Percentiles rank a stretch among this genome's conserved stretches.
These are phyloP conservation scores for Pocillopora meandrina DNA, from an alignment of 92 coral and sea anemone species.

Conservation along the genomic window DNA sequence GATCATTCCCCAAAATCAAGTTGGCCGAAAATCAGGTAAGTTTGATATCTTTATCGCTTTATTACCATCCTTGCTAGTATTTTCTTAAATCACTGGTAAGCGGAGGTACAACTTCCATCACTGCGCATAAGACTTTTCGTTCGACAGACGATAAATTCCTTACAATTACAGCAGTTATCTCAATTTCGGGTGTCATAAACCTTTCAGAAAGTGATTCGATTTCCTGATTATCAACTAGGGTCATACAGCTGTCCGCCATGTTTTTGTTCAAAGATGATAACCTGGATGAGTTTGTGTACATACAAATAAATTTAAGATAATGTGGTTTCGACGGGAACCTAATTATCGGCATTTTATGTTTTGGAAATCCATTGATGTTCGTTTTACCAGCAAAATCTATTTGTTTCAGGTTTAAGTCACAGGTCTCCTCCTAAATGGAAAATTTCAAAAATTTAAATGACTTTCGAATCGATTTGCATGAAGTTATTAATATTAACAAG, in stretches of 20 bases:
- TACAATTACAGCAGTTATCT: background rate
- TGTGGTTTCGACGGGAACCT: background rate
- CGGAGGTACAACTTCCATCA: too few species aligned
- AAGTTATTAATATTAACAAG: conserved; percentile 22
- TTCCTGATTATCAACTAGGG: background rate
- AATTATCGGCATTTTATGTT: background rate
- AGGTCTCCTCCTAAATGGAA: too few species aligned
- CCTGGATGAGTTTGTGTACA: background rate
- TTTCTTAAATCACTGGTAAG: background rate
- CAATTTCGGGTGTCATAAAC: background rate
- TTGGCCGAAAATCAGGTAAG: conserved; percentile 90
- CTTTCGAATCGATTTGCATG: conserved; percentile 7
- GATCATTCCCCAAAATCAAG: conserved; percentile 95
- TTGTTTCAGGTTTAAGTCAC: too few species aligned
- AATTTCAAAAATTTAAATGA: background rate
- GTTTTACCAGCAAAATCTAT: too few species aligned
- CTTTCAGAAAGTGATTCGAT: background rate
- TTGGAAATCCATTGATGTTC: background rate
- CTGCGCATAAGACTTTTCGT: background rate
- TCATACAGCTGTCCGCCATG: background rate
- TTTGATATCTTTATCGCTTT: background rate
- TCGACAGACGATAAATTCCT: background rate
- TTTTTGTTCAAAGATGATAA: background rate
- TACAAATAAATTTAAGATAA: background rate
- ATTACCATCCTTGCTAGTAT: background rate